Evolutionary conservation across 1,140 invertebrate species (phyloP).

Genomic region (Ceratina calcarata): DNA sequence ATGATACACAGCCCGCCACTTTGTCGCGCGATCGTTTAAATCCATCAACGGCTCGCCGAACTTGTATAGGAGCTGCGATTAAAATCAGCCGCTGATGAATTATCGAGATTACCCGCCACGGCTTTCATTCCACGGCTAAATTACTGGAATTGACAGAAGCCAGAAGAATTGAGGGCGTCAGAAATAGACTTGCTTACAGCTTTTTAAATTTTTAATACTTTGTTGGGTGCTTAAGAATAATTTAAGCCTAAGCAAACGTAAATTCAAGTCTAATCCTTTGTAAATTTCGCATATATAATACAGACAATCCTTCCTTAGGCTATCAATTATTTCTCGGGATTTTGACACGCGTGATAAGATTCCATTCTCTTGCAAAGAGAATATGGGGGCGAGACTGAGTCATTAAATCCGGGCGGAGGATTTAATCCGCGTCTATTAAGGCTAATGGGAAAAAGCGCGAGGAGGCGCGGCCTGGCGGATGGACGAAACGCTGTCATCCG

Average conservation of each 20-base stretch:
- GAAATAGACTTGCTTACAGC: too few relatives aligned
- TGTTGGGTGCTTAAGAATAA: too few relatives aligned
- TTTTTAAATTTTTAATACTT: too few relatives aligned
- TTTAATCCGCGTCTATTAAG: constrained; percentile 66
- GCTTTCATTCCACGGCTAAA: constrained; percentile 34
- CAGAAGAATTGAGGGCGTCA: not conserved
- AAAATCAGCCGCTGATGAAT: constrained; percentile 58
- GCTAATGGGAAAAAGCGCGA: constrained; percentile 60
- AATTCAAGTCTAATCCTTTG: too few relatives aligned
- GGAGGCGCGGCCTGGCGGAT: constrained; percentile 19
- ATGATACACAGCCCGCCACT: constrained; percentile 62
- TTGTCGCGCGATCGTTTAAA: constrained; percentile 66
- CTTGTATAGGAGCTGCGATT: constrained; percentile 40
- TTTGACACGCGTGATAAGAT: too few relatives aligned
- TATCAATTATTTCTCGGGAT: too few relatives aligned
- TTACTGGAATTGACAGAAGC: constrained; percentile 53
- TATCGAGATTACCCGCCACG: constrained; percentile 53
- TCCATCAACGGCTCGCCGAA: constrained; percentile 44
- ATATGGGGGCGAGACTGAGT: constrained; percentile 53
- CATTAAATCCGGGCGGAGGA: constrained; percentile 62
- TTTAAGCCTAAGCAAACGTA: too few relatives aligned
- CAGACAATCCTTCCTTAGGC: too few relatives aligned
- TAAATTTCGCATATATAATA: too few relatives aligned
- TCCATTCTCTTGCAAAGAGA: not conserved
- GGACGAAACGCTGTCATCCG: constrained; percentile 63